Base-by-base conservation (phyloP, 2,113 vertebrate genomes). In the Ancistrus triradiatus region DNA sequence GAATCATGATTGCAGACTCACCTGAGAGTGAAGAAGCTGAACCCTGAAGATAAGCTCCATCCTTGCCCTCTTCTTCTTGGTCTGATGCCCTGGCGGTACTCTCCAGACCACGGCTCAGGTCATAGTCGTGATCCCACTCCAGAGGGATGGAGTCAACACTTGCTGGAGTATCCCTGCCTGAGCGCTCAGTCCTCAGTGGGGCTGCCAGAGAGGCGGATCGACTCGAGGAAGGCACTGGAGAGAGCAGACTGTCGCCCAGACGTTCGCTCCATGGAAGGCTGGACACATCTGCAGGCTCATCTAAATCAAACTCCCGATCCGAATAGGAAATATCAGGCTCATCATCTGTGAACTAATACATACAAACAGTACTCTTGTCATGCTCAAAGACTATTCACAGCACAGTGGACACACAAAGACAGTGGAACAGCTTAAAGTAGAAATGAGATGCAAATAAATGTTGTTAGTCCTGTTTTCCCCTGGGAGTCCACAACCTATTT, bases 111-210 rank as follows among this genome's bases (percentile, higher is more conserved):
- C 94, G 92, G 77, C 94, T 98, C 75, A 99, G 88, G 83, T 99
- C 95, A 0, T 98, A 99, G 79, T 98, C 95, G 3, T 98, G 95
- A 82, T 99, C 97, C 95, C 97, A 99, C 81, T 99, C 97, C 80
- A 99, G 82, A 0, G 95, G 95, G 60, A 99, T 97, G 66, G 97
- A 98, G 84, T 98, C 95, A 78, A 97, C 90, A 0, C 95, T 98
- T 1, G 94, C 93, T 0, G 95, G 97, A 1, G 95, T 98, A 69
- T 98, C 95, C 22, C 93, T 77, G 13, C 97, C 97, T 0, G 95
- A 99, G 14, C 88, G 85, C 73, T 97, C 94, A 0, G 91, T 90
- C 69, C 90, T 88, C 56, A 91, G 77, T 2, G 91, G 92, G 40
- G 91, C 91, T 4, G 89, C 88, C 68, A 94, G 82, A 10, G 93